Conservation (phyloP, 1,140 invertebrate genomes). For the Dinoponera quadriceps region DNA sequence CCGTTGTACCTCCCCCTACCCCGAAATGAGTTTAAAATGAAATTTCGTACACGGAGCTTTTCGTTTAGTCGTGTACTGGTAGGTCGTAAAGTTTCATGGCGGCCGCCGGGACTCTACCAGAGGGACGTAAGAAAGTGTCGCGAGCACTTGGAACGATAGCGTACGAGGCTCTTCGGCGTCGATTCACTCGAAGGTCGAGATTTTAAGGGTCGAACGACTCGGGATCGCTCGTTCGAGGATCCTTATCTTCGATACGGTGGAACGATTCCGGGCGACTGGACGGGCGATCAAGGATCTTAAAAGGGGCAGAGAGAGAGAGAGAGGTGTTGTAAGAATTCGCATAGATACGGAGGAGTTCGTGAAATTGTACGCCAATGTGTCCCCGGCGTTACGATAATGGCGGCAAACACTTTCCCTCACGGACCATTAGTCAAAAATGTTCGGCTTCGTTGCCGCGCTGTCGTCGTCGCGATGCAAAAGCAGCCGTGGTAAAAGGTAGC, state of each 20-base stretch:
- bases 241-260: slow-evolving; percentile 73
- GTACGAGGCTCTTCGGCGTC: slow-evolving; percentile 57
- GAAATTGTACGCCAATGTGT: slow-evolving; percentile 74
- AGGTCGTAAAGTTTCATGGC: slow-evolving; percentile 70
- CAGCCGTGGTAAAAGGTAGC: slow-evolving; percentile 28
- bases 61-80: slow-evolving; percentile 65
- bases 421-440: slow-evolving; percentile 84
- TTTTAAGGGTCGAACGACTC: slow-evolving; percentile 74
- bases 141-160: slow-evolving; percentile 61
- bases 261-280: slow-evolving; percentile 68
- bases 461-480: slow-evolving; percentile 54
- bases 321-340: slow-evolving; percentile 35
- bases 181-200: slow-evolving; percentile 74
- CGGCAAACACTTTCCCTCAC: slow-evolving; percentile 82
- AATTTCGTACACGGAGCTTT: slow-evolving; percentile 64
- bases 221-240: slow-evolving; percentile 75
- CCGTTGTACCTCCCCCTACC: no score
- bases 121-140: slow-evolving; percentile 69
- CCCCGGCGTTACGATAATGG: slow-evolving; percentile 77
- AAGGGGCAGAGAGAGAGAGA: slow-evolving; percentile 1
- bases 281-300: slow-evolving; percentile 49
- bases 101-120: slow-evolving; percentile 32
- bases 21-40: slow-evolving; percentile 45
- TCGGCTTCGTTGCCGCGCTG: slow-evolving; percentile 66
- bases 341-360: slow-evolving; percentile 47